Conservation (phyloP, 1,140 invertebrate species). For the Agraylea sexmaculata region DNA sequence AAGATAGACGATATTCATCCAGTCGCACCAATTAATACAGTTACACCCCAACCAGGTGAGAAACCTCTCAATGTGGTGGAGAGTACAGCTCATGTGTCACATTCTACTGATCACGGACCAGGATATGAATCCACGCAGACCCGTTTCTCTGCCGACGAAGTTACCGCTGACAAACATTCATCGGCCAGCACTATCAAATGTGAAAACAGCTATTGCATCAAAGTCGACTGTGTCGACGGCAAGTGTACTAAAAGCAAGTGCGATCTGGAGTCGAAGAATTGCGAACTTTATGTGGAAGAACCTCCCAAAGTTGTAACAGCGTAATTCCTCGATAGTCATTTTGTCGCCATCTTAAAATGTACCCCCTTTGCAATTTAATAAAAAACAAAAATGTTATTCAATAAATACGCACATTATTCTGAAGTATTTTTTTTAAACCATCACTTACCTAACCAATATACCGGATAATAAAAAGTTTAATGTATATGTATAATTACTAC, state of each 20-base stretch:
- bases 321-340: neutral
- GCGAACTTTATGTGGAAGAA: neutral
- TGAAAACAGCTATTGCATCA: slow-evolving; percentile 9
- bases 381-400: neutral
- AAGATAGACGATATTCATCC: neutral
- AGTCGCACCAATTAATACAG: slow-evolving; percentile 2
- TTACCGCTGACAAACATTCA: neutral
- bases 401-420: too few species aligned
- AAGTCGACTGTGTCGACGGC: slow-evolving; percentile 11
- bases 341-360: neutral
- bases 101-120: neutral
- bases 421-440: too few species aligned
- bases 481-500: slow-evolving; percentile 3
- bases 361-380: neutral
- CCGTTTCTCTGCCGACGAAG: neutral
- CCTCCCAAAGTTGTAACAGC: neutral
- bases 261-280: slow-evolving; percentile 13
- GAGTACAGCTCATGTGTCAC: neutral
- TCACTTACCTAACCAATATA: too few species aligned
- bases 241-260: slow-evolving; percentile 16
- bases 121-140: neutral
- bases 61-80: slow-evolving; percentile 1
- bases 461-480: too few species aligned
- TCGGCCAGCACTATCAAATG: slow-evolving; percentile 7
- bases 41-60: neutral